Evolutionary conservation across 2,888 invertebrate species (phyloP), one percentile per base, ranked within the genome.

Genomic region (Scaeva pyrastri): DNA sequence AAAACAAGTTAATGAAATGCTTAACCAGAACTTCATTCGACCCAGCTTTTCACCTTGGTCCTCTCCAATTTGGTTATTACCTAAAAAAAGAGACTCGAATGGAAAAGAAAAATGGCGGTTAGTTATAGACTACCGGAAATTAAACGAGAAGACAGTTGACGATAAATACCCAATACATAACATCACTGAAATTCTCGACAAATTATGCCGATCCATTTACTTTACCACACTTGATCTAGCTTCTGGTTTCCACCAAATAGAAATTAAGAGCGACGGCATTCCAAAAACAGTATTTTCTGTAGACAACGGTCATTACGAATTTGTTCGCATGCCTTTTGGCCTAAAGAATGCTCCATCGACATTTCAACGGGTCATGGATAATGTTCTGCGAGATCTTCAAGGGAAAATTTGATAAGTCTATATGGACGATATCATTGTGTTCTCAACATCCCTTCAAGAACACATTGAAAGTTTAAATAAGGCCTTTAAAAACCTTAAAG

Each of bases 151-250:
- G 16, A 77, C 77, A 0, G 45, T 84, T n/a, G 76, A 64, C 45
- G 87, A 82, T 21, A 71, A 26, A 56, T 88, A 84, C 45, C 79
- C 88, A 1, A 58, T 87, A 2, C 87, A 87, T 19, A 88, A 88
- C 45, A 87, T 87, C 6, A 82, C 70, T 3, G 84, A 81, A 43
- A 84, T 88, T 14, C 41, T 88, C 11, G 84, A 88, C 8, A 88
- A 88, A 72, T 70, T 88, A 12, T 86, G 83, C 14, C 73, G 64
- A 60, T 84, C 77, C 21, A 62, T 68, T 8, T 74, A 82, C 19
- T 82, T 82, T n/a, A 45, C 55, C 7, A 60, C 78, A 14, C 39
- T 75, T 14, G 79, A 86, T 56, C 52, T 87, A 16, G 16, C 45
- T 8, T 45, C 45, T 10, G 45, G 45, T 16, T 45, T 45, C 16